phyloP scores from a whole-genome alignment of 2,888 invertebrate genomes.

The Hemithea aestivaria region DNA sequence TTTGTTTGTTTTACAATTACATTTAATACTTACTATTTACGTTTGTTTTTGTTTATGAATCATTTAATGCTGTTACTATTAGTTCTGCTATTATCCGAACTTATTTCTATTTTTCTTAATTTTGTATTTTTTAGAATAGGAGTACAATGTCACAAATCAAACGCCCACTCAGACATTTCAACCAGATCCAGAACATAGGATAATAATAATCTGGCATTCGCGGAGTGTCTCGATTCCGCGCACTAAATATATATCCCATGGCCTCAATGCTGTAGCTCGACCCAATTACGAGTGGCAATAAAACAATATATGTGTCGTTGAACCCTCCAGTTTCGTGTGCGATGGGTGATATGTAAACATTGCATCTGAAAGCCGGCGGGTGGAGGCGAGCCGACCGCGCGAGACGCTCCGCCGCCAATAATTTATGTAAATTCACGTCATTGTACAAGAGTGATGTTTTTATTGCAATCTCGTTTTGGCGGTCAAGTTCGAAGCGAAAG shows the following conservation, averaged over 20 bases:
- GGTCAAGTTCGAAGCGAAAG: conserved; percentile 74
- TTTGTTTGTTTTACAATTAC: background rate
- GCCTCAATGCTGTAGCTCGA: conserved; percentile 59
- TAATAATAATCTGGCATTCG: conserved; percentile 38
- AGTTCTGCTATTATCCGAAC: no score
- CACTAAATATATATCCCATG: conserved; percentile 55
- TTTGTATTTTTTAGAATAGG: no score
- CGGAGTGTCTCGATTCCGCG: conserved; percentile 37
- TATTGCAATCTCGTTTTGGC: conserved; percentile 71
- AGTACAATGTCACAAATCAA: conserved; percentile 21
- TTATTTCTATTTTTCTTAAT: no score
- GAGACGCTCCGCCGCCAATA: conserved; percentile 70
- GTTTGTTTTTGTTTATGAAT: background rate
- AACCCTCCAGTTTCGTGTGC: conserved; percentile 59
- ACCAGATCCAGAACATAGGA: conserved; percentile 27
- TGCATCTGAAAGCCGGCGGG: conserved; percentile 49
- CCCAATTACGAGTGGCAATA: conserved; percentile 73
- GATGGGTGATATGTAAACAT: conserved; percentile 59
- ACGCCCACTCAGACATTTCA: conserved; percentile 22
- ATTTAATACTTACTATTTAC: no score
- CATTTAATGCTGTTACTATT: background rate
- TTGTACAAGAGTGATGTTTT: conserved; percentile 72
- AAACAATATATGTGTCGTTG: conserved; percentile 74
- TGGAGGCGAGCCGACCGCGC: conserved; percentile 30
- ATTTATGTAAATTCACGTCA: conserved; percentile 77